Conservation (phyloP, 2,797 vertebrate genomes). For the Acipenser ruthenus region DNA sequence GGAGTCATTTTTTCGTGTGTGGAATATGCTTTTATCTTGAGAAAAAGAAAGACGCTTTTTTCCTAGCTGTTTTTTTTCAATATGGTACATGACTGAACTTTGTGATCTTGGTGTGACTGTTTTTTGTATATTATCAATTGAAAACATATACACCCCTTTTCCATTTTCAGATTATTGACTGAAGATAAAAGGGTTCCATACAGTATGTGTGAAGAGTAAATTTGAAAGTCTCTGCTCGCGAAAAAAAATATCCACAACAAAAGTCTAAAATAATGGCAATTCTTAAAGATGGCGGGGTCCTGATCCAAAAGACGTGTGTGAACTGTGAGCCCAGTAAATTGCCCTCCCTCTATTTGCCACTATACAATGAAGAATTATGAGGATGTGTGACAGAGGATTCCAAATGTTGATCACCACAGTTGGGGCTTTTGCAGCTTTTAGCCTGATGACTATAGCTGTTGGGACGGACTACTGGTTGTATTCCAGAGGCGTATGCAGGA, state of each 20-base stretch:
- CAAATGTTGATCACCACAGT: slow-evolving; percentile 97
- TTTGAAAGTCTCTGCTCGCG: too few species aligned
- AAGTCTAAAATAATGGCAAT: too few species aligned
- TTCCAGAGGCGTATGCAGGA: slow-evolving; percentile 90
- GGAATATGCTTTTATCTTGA: too few species aligned
- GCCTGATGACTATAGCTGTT: slow-evolving; percentile 97
- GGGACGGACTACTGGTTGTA: slow-evolving; percentile 98
- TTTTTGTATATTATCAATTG: not conserved
- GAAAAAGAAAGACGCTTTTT: slow-evolving; percentile 19
- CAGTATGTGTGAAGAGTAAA: too few species aligned
- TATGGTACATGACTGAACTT: not conserved
- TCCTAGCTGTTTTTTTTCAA: slow-evolving; percentile 17
- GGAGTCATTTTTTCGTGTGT: too few species aligned
- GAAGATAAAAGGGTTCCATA: too few species aligned
- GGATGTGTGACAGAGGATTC: slow-evolving; percentile 93
- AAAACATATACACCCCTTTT: too few species aligned
- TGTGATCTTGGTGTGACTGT: not conserved
- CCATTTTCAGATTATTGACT: too few species aligned
- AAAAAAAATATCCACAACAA: too few species aligned
- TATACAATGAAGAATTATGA: slow-evolving; percentile 84
- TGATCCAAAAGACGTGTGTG: too few species aligned
- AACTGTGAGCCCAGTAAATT: too few species aligned
- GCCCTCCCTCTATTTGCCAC: slow-evolving; percentile 14
- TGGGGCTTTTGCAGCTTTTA: slow-evolving; percentile 96
- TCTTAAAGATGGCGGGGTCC: too few species aligned